Base-by-base conservation (phyloP, 1,140 invertebrate species). In the Drosophila insularis region DNA sequence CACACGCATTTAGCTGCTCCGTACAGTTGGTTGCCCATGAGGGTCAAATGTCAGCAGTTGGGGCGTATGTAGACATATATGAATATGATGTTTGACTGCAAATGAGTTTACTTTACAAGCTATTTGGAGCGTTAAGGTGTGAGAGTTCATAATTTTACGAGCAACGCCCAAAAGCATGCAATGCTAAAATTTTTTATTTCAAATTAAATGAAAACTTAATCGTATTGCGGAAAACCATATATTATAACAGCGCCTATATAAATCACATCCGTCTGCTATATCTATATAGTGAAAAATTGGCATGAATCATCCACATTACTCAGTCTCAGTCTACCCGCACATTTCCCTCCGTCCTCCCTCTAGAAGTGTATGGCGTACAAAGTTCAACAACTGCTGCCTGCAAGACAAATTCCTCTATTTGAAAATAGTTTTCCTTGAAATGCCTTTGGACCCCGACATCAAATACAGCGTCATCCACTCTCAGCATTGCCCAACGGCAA, bases 361-460 rank as follows among this genome's bases (percentile, higher is more conserved):
- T 21, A 10, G 35, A 54, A 8, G 19, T 17, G 40, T 76, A 27
- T 68, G 63, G 73, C 65, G 73, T 59, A 50, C 73, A 69, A 75
- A 63, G 43, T 56, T 35, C 35, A 56, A 55, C 61, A 73, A 40
- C 13, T 55, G 27, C 27, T 32, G 54, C 39, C 39, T 62, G 32
- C 53, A 39, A 69, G 67, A 75, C 61, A 63, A 56, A 77, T 77
- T 77, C 74, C 43, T 63, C 74, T 65, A 56, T 62, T 65, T 71
- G 46, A 71, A 77, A 77, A 77, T 77, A 77, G 74, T 68, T 77
- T 77, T 77, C 74, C 74, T 77, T 77, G 74, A 77, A 77, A 77
- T 77, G 74, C 67, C 73, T 77, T 77, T 77, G 55, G 66, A 17
- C 62, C 62, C 19, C 46, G 17, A 21, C 21, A 21, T 17, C 55